A percentile compares a stretch with the other conserved stretches of the same genome.
Evolutionary conservation across 1,140 invertebrate genomes (phyloP).

Genomic region (Cepaea nemoralis): DNA sequence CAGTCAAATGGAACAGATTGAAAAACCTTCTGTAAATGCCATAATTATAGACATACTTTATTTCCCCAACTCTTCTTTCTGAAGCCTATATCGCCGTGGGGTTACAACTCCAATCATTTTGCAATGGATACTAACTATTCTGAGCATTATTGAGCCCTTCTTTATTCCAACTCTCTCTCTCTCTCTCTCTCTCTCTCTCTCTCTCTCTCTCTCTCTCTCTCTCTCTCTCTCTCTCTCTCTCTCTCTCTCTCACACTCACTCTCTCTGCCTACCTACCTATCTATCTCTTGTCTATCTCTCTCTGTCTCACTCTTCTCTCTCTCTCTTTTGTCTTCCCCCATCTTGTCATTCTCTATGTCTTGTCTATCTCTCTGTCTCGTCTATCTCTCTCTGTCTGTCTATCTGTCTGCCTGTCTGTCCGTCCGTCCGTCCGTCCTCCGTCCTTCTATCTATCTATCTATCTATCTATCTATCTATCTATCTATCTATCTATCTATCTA

Average conservation of each 20-base stretch:
- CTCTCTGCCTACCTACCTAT: background rate
- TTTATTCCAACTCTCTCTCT: background rate
- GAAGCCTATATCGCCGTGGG: too few relatives aligned
- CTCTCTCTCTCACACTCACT: background rate
- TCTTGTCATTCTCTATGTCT: too few relatives aligned
- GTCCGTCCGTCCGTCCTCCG: too few relatives aligned
- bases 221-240: background rate
- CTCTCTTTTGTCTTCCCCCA: too few relatives aligned
- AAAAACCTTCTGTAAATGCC: too few relatives aligned
- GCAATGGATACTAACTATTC: too few relatives aligned
- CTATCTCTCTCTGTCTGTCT: background rate
- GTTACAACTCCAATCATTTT: too few relatives aligned
- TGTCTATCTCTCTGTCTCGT: background rate
- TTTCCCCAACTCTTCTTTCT: too few relatives aligned
- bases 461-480: constrained; percentile 13
- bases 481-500: constrained; percentile 16
- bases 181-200: background rate
- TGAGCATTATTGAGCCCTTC: too few relatives aligned
- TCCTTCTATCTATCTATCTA: background rate
- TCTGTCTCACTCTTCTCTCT: too few relatives aligned
- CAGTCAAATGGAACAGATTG: too few relatives aligned
- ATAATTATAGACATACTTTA: too few relatives aligned
- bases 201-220: background rate
- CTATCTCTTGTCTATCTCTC: background rate
- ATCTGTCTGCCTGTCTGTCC: background rate